Evolutionary conservation across 2,888 invertebrate species (phyloP).

Genomic region (Tetragnatha montana): DNA sequence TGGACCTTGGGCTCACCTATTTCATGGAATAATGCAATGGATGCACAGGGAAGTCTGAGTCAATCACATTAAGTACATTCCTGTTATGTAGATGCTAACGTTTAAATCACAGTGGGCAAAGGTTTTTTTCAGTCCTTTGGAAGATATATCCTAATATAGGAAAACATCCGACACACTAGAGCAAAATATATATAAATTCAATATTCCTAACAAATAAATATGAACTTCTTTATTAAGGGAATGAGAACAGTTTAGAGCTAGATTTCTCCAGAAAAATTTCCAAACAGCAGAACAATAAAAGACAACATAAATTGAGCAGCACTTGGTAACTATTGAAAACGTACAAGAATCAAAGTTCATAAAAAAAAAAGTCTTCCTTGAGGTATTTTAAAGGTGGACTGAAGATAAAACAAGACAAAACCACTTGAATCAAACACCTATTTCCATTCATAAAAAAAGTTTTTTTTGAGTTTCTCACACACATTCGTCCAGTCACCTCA

Average conservation of each 20-base stretch:
- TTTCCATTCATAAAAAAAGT: constrained; percentile 1
- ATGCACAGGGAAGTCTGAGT: not conserved
- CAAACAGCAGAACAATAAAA: constrained; percentile 12
- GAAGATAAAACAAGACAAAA: not conserved
- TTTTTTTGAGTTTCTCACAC: constrained; percentile 1
- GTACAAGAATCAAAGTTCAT: constrained; percentile 7
- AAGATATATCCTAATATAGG: not conserved
- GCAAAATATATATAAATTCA: not conserved
- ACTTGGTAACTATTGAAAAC: constrained; percentile 8
- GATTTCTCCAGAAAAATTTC: not conserved
- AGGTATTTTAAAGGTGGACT: not conserved
- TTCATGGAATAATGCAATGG: too few species aligned
- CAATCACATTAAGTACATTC: not conserved
- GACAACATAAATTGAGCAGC: constrained; percentile 33
- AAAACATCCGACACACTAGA: not conserved
- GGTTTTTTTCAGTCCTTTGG: not conserved
- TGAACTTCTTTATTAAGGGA: not conserved
- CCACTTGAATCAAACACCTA: not conserved
- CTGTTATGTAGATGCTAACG: not conserved
- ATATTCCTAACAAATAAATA: not conserved
- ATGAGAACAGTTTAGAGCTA: not conserved
- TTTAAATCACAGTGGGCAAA: not conserved
- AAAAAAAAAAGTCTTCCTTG: constrained; percentile 19
- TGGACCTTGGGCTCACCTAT: too few species aligned
- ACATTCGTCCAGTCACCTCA: constrained; percentile 3